These are phyloP conservation scores for Pocillopora damicornis DNA, from an alignment of 64 coral and sea anemone species.

Conservation along the genomic window DNA sequence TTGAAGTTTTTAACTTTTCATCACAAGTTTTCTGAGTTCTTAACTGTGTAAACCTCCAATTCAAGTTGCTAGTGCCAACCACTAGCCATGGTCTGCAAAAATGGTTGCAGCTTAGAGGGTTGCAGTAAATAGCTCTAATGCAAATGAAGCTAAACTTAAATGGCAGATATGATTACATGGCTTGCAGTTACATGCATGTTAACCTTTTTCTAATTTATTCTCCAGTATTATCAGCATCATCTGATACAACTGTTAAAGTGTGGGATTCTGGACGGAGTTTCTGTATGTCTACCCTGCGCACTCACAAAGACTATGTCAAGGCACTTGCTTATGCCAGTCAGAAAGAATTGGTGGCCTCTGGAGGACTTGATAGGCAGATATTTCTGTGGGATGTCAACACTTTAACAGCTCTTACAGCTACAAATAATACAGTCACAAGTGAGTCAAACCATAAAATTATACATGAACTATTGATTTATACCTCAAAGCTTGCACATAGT, in stretches of 20 bases:
- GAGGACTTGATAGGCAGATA: conserved; percentile 90
- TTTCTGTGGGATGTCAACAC: conserved; percentile 99
- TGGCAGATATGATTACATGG: no score
- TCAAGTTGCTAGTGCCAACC: no score
- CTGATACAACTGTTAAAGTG: conserved; percentile 93
- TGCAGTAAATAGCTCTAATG: no score
- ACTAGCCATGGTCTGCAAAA: no score
- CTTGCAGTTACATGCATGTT: neutral
- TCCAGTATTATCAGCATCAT: conserved; percentile 88
- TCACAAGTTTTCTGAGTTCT: no score
- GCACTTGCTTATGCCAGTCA: conserved; percentile 86
- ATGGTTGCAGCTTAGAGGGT: no score
- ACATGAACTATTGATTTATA: neutral
- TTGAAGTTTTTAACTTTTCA: no score
- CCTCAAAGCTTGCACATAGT: no score
- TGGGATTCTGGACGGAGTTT: conserved; percentile 82
- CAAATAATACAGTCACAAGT: conserved; percentile 99
- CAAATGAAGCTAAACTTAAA: no score
- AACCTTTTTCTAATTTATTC: neutral
- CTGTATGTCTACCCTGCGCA: conserved; percentile 92
- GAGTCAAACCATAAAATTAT: conserved; percentile 10
- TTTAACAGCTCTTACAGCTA: conserved; percentile 89
- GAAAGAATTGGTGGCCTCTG: conserved; percentile 89
- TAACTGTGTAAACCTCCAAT: no score
- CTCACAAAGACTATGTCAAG: conserved; percentile 96